These are phyloP conservation scores for Florisuga fusca DNA, from an alignment of 2,797 vertebrate genomes.

Conservation along the genomic window DNA sequence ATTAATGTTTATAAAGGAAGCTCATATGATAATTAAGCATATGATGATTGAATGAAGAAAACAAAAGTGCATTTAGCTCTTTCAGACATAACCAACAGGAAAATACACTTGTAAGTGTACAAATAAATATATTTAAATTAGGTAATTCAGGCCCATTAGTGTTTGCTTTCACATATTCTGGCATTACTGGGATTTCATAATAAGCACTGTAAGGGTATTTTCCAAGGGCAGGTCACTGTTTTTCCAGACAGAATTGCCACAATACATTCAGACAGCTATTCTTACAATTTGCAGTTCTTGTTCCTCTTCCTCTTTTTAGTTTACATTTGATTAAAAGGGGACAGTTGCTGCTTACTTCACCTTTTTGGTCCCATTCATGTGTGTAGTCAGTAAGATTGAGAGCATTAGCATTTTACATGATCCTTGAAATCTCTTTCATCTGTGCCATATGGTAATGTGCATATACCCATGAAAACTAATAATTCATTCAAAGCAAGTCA, in stretches of 20 bases:
- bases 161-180: neutral
- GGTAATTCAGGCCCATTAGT: neutral
- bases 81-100: neutral
- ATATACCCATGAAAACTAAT: neutral
- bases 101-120: neutral
- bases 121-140: neutral
- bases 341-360: neutral
- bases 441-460: neutral
- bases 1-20: neutral
- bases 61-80: neutral
- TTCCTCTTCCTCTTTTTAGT: neutral
- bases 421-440: neutral
- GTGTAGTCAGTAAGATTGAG: neutral
- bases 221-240: neutral
- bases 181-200: neutral
- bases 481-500: neutral
- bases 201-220: neutral
- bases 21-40: neutral
- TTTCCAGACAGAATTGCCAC: neutral
- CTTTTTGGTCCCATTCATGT: neutral
- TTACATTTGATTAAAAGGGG: neutral
- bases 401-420: neutral
- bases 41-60: neutral
- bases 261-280: neutral
- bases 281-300: neutral